Conservation (phyloP, 2,113 vertebrate species). For the Mugil cephalus region DNA sequence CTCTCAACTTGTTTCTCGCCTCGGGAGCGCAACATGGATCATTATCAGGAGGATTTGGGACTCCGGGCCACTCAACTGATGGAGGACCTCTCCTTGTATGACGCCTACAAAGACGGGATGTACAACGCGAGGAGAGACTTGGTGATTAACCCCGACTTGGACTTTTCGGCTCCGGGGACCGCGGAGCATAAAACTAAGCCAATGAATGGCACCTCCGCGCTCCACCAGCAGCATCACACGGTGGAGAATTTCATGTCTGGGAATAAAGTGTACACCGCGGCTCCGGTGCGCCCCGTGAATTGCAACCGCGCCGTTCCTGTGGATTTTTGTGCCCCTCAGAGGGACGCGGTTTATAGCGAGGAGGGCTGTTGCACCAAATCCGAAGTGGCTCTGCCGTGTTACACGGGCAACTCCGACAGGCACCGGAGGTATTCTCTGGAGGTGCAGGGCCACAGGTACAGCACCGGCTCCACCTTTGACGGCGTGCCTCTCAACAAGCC, state of each 20-base stretch:
- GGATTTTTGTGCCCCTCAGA: slow-evolving; percentile 81
- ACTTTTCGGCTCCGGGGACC: slow-evolving; percentile 75
- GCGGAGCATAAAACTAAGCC: slow-evolving; percentile 81
- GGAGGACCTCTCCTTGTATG: slow-evolving; percentile 89
- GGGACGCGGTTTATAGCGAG: slow-evolving; percentile 78
- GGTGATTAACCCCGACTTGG: slow-evolving; percentile 80
- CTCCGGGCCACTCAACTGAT: slow-evolving; percentile 87
- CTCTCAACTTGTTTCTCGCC: slow-evolving; percentile 70
- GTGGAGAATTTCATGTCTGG: slow-evolving; percentile 80
- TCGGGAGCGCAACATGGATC: slow-evolving; percentile 84
- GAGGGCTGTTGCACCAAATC: slow-evolving; percentile 87
- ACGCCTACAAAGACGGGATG: slow-evolving; percentile 80
- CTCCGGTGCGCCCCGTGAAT: slow-evolving; percentile 80
- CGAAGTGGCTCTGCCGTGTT: slow-evolving; percentile 90
- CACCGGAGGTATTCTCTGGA: slow-evolving; percentile 88
- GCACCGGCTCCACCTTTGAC: slow-evolving; percentile 83
- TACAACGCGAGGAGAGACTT: slow-evolving; percentile 78
- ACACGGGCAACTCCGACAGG: slow-evolving; percentile 86
- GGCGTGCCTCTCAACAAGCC: slow-evolving; percentile 81
- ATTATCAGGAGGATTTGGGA: slow-evolving; percentile 86
- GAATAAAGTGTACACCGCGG: slow-evolving; percentile 84
- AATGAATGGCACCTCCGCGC: slow-evolving; percentile 83
- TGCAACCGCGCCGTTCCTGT: slow-evolving; percentile 79
- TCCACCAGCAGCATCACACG: slow-evolving; percentile 82
- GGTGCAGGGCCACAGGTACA: slow-evolving; percentile 85